Evolutionary conservation across 2,888 invertebrate genomes (phyloP), one percentile per base, ranked within the genome.

Genomic region (Polydrusus pterygomalis): DNA sequence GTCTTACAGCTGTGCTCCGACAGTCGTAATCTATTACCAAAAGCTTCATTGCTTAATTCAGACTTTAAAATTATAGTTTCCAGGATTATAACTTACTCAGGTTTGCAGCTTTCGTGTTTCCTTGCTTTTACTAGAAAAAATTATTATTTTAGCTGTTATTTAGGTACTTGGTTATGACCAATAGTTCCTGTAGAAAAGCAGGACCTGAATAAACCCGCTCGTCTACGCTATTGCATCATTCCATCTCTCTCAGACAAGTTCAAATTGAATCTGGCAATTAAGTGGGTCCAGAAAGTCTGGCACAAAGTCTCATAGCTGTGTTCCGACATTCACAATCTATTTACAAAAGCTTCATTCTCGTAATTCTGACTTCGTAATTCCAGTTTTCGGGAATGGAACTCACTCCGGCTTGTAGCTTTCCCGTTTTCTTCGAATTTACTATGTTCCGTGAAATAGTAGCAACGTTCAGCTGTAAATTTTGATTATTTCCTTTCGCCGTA

Each of bases 251-350:
- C 58, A 11, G n/a, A 17, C 15, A 38, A 17, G 9, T 38, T 38
- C 38, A 58, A 58, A 60, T 70, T 70, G 49, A 43, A 70, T 60
- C 15, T 45, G 70, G 49, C 51, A 60, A 60, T 70, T 70, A 70
- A 70, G 13, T 45, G 51, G 70, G 70, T 60, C 70, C 70, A 45
- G 34, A 60, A 60, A 70, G 70, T 70, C 70, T 70, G 60, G 45
- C 60, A 69, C n/a, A 20, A 69, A 69, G 69, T 58, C 69, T 69
- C 69, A 15, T 43, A 69, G 38, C 51, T 13, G 20, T 51, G 51
- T 51, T 34, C 47, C 67, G 34, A 58, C 58, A 58, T 58, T 34
- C 38, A 58, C 38, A 58, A 58, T 38, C 58, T 58, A 58, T 58
- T 58, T 58, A 58, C 58, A 38, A 58, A 58, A 38, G 58, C 58